These are phyloP conservation scores for Loris lydekkerianus DNA, from an alignment of 2,797 vertebrate genomes.

Conservation along the genomic window DNA sequence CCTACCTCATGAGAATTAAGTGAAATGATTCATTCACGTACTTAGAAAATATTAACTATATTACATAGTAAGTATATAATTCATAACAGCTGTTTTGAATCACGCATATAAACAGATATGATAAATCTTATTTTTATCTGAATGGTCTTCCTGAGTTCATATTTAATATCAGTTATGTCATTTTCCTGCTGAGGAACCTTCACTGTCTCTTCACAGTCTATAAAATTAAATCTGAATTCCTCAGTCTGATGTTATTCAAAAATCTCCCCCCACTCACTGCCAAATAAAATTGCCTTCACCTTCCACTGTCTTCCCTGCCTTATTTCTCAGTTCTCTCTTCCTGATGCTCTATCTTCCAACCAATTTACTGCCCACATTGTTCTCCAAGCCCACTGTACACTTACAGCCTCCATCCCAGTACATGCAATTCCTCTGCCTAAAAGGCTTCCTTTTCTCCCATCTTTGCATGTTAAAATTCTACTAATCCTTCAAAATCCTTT, in stretches of 20 bases:
- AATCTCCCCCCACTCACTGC: neutral
- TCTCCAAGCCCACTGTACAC: neutral
- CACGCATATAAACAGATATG: neutral
- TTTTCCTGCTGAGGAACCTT: constrained; percentile 31
- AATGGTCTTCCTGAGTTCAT: neutral
- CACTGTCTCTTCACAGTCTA: neutral
- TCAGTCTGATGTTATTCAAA: neutral
- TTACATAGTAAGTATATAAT: neutral
- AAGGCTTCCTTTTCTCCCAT: neutral
- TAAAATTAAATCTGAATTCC: neutral
- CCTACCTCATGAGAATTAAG: neutral
- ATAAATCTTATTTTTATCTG: neutral
- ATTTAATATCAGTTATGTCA: neutral
- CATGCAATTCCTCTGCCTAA: neutral
- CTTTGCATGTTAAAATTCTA: neutral
- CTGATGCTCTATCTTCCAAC: neutral
- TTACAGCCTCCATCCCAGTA: neutral
- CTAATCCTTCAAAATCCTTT: neutral
- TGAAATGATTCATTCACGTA: neutral
- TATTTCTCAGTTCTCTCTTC: neutral
- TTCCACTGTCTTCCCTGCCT: neutral
- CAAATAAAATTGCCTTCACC: neutral
- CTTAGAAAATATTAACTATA: neutral
- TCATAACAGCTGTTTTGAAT: neutral
- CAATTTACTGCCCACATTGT: neutral